Evolutionary conservation across 2,113 vertebrate genomes (phyloP).

Genomic region (Scomber scombrus): DNA sequence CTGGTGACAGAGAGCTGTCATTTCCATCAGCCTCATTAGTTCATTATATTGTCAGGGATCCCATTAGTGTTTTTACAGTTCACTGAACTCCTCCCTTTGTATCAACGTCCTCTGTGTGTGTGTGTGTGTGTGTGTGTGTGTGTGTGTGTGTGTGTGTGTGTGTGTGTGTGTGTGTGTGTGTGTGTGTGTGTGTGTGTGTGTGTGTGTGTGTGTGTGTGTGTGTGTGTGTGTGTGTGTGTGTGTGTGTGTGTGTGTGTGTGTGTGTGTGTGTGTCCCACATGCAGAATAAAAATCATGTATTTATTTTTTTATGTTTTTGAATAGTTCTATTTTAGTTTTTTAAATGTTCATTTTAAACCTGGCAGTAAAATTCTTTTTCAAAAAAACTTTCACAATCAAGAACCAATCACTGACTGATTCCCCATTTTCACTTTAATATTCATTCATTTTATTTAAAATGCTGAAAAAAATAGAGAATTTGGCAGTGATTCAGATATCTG

Average conservation of each 20-base stretch:
- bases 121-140: constrained; percentile 14
- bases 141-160: constrained; percentile 3
- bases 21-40: constrained; percentile 65
- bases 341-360: too few relatives aligned
- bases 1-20: constrained; percentile 57
- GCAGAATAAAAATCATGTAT: not conserved
- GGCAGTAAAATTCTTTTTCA: too few relatives aligned
- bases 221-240: constrained; percentile 13
- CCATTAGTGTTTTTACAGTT: constrained; percentile 70
- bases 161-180: constrained; percentile 16
- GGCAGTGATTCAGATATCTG: too few relatives aligned
- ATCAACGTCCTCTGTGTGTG: constrained; percentile 39
- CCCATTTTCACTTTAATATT: too few relatives aligned
- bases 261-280: constrained; percentile 5
- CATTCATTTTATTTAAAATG: too few relatives aligned
- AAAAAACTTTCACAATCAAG: too few relatives aligned
- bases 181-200: constrained; percentile 13
- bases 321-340: too few relatives aligned
- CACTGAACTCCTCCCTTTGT: constrained; percentile 70
- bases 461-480: too few relatives aligned
- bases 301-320: too few relatives aligned
- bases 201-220: constrained; percentile 6
- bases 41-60: constrained; percentile 74
- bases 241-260: constrained; percentile 1
- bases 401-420: too few relatives aligned